Percentiles rank a stretch among this genome's conserved stretches.
These are phyloP conservation scores for Ryuthela nishihirai DNA, from an alignment of 2,888 invertebrate genomes.

Conservation along the genomic window DNA sequence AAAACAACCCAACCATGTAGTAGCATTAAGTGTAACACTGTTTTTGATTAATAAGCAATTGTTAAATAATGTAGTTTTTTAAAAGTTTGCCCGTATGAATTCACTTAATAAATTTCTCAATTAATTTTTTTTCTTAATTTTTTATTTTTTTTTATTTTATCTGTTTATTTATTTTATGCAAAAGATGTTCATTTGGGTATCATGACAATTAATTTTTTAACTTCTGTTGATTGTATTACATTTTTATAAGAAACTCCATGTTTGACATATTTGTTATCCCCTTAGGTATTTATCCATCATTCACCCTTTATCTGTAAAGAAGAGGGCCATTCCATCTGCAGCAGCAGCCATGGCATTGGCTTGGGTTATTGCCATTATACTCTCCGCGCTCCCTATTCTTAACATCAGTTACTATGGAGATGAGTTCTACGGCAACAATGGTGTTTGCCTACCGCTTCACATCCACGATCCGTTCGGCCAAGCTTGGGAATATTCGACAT, in stretches of 20 bases:
- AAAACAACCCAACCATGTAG: no score
- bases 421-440: constrained; percentile 60
- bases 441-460: constrained; percentile 60
- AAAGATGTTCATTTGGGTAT: background rate
- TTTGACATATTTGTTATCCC: no score
- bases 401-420: constrained; percentile 56
- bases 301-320: constrained; percentile 56
- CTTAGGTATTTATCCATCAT: constrained; percentile 59
- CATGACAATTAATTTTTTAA: background rate
- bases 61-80: no score
- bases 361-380: constrained; percentile 55
- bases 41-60: no score
- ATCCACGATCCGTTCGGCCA: constrained; percentile 59
- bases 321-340: constrained; percentile 53
- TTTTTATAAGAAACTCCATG: background rate
- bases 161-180: no score
- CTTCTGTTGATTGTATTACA: background rate
- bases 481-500: constrained; percentile 58
- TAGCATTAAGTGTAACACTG: no score
- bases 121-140: background rate
- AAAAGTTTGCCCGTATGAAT: no score
- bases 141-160: background rate
- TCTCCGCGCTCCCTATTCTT: constrained; percentile 56
- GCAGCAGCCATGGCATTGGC: constrained; percentile 53
- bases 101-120: background rate